Conservation (phyloP, 2,113 vertebrate genomes). For the Tauraco erythrolophus region DNA sequence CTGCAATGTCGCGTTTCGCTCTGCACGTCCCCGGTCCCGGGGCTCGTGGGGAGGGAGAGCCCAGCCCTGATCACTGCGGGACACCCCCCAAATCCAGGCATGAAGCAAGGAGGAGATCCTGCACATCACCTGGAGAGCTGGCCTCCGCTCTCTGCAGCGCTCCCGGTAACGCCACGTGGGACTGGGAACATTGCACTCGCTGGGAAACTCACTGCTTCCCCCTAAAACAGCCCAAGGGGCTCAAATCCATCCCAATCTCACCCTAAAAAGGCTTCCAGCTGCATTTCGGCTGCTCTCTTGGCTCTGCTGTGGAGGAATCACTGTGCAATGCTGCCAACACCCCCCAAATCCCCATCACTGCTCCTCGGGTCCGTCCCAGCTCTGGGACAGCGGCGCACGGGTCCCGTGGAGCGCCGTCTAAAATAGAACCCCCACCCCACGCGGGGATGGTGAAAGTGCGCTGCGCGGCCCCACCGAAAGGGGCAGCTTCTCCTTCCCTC, state of each 20-base stretch:
- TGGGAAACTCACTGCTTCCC: neutral
- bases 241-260: neutral
- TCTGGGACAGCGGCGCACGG: neutral
- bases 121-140: accelerated
- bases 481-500: accelerated
- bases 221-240: accelerated
- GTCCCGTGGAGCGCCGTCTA: too few species aligned
- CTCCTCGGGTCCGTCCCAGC: neutral
- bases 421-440: accelerated
- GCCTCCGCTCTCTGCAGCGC: neutral
- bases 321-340: neutral
- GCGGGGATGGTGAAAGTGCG: accelerated
- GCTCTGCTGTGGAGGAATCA: neutral
- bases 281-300: conserved; percentile 12
- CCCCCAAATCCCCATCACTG: accelerated
- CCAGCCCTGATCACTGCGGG: accelerated
- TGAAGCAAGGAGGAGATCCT: neutral
- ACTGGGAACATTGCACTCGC: neutral
- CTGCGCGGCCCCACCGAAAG: accelerated
- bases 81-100: neutral
- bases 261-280: neutral
- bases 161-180: accelerated
- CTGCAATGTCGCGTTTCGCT: neutral
- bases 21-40: accelerated
- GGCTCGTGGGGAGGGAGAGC: neutral